Evolutionary conservation across 2,113 vertebrate species (phyloP).

Genomic region (Ardeotis arabs): DNA sequence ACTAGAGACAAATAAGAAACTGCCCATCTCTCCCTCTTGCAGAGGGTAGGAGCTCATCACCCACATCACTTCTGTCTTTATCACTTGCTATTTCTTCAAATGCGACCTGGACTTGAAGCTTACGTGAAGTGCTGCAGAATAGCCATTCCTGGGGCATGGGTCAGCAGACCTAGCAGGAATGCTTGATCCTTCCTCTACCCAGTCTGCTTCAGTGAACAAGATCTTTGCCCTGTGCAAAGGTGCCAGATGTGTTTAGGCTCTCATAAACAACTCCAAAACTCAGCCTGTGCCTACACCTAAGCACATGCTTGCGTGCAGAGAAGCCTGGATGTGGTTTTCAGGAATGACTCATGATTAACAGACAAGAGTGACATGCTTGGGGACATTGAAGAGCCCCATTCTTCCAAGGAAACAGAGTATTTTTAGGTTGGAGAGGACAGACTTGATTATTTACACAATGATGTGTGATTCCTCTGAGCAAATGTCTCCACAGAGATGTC

Average conservation of each 20-base stretch:
- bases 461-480: background rate
- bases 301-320: background rate
- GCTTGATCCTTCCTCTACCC: background rate
- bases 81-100: background rate
- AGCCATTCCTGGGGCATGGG: background rate
- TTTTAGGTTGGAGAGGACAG: background rate
- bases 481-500: background rate
- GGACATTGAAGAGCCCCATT: background rate
- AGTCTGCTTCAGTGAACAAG: constrained; percentile 3
- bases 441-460: background rate
- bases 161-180: background rate
- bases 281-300: background rate
- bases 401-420: background rate
- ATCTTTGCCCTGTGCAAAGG: constrained; percentile 11
- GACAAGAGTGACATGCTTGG: background rate
- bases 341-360: background rate
- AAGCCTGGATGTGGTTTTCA: background rate
- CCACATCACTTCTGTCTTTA: background rate
- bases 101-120: background rate
- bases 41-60: background rate
- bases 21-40: background rate
- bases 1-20: background rate
- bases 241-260: background rate
- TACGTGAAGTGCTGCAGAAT: background rate
- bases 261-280: constrained; percentile 7